A percentile compares a stretch with the other conserved stretches of the same genome.
These are phyloP conservation scores for Manis pentadactyla DNA, from an alignment of 2,797 vertebrate genomes.

Conservation along the genomic window DNA sequence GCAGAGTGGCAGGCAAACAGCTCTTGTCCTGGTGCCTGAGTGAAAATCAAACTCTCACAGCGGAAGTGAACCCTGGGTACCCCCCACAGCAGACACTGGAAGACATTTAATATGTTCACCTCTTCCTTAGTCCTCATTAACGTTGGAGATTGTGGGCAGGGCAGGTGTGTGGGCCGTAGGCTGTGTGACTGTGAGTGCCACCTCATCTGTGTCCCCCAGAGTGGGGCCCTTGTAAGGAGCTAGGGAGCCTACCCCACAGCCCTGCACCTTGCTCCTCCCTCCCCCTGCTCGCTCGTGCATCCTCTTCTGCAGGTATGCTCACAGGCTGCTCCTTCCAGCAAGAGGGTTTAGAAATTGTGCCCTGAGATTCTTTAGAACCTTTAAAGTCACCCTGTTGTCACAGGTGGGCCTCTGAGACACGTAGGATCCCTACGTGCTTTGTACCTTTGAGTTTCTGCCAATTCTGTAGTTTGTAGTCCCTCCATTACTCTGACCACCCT, in stretches of 20 bases:
- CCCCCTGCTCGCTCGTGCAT: fast-evolving
- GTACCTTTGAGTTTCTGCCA: neutral
- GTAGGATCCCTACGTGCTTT: neutral
- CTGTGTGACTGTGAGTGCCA: neutral
- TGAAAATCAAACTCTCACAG: fast-evolving
- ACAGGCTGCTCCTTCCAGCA: fast-evolving
- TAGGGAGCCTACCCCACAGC: fast-evolving
- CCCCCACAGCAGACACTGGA: fast-evolving
- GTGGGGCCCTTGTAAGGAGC: neutral
- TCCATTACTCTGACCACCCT: neutral
- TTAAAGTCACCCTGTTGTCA: too few species aligned
- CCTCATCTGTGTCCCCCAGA: neutral
- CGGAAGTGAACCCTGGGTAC: fast-evolving
- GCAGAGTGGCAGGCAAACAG: neutral
- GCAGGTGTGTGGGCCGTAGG: fast-evolving
- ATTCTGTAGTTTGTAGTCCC: neutral
- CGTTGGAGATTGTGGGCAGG: neutral
- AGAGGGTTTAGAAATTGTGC: neutral
- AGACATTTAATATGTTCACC: fast-evolving
- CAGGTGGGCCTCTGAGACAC: neutral
- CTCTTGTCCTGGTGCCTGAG: neutral
- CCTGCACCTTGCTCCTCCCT: fast-evolving
- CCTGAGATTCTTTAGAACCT: too few species aligned
- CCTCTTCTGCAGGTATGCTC: too few species aligned
- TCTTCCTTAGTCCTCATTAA: neutral